Evolutionary conservation across 2,888 invertebrate species (phyloP).

Genomic region (Keiferia lycopersicella): DNA sequence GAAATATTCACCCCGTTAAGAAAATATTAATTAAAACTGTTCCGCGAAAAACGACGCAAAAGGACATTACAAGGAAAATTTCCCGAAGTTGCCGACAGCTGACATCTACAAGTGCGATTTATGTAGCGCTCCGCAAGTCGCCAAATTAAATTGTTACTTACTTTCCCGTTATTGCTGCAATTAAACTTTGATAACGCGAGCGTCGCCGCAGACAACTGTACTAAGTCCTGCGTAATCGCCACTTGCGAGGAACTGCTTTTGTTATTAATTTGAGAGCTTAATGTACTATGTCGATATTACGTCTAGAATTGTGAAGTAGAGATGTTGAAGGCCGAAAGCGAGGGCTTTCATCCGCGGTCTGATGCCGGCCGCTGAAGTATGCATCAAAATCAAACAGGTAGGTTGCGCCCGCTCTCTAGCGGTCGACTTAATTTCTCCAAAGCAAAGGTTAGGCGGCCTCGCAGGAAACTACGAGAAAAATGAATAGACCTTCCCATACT

Average conservation of each 20-base stretch:
- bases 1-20: conserved; percentile 55
- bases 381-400: conserved; percentile 78
- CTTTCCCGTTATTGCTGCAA: conserved; percentile 73
- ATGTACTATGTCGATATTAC: conserved; percentile 26
- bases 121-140: conserved; percentile 64
- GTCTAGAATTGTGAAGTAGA: conserved; percentile 17
- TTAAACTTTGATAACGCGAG: conserved; percentile 69
- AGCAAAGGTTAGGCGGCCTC: conserved; percentile 76
- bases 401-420: conserved; percentile 56
- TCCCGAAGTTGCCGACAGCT: conserved; percentile 74
- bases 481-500: conserved; percentile 64
- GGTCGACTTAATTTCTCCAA: conserved; percentile 70
- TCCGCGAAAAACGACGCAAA: conserved; percentile 69
- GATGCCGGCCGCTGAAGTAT: conserved; percentile 61
- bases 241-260: conserved; percentile 27
- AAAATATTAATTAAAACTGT: conserved; percentile 78
- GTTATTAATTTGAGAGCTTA: conserved; percentile 24
- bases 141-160: conserved; percentile 75
- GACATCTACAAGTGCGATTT: conserved; percentile 78
- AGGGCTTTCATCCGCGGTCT: conserved; percentile 29
- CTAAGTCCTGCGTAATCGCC: conserved; percentile 29
- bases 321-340: conserved; percentile 22
- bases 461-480: conserved; percentile 60
- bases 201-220: conserved; percentile 46
- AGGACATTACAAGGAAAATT: conserved; percentile 78